phyloP scores from a whole-genome alignment of 2,113 vertebrate species.

The Dasypus novemcinctus region DNA sequence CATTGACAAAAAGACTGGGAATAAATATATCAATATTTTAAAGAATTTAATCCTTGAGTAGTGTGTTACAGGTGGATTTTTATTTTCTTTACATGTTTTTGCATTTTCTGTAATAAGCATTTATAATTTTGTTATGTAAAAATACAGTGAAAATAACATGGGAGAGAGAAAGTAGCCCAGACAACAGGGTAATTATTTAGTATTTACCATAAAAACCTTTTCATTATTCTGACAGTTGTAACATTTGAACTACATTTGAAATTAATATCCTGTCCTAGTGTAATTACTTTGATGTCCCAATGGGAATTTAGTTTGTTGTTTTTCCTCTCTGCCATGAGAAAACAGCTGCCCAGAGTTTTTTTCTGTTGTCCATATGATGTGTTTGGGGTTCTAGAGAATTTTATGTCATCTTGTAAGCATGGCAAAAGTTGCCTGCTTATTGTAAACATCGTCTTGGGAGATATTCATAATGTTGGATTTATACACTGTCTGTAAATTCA shows the following conservation, averaged over 20 bases:
- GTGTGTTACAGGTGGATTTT: background rate
- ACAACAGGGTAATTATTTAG: slow-evolving; percentile 25
- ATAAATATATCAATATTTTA: background rate
- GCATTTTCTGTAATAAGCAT: background rate
- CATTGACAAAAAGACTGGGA: background rate
- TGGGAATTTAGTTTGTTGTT: slow-evolving; percentile 24
- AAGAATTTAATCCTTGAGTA: background rate
- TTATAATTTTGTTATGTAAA: slow-evolving; percentile 34
- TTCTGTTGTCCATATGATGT: slow-evolving; percentile 50
- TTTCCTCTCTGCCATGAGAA: slow-evolving; percentile 35
- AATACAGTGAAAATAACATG: background rate
- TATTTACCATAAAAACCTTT: slow-evolving; percentile 18
- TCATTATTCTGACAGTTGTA: slow-evolving; percentile 46
- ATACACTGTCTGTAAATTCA: slow-evolving; percentile 41
- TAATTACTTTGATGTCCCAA: slow-evolving; percentile 33
- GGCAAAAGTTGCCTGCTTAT: slow-evolving; percentile 52
- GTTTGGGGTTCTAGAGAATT: slow-evolving; percentile 49
- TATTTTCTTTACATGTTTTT: background rate
- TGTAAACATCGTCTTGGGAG: slow-evolving; percentile 48
- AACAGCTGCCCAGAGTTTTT: slow-evolving; percentile 16
- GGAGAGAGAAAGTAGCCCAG: slow-evolving; percentile 1
- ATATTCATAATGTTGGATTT: slow-evolving; percentile 52
- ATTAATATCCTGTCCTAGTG: slow-evolving; percentile 19
- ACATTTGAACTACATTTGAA: slow-evolving; percentile 50
- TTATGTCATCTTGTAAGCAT: slow-evolving; percentile 48